Base-by-base conservation (phyloP, 2,113 vertebrate genomes). In the Ciconia stormi region DNA sequence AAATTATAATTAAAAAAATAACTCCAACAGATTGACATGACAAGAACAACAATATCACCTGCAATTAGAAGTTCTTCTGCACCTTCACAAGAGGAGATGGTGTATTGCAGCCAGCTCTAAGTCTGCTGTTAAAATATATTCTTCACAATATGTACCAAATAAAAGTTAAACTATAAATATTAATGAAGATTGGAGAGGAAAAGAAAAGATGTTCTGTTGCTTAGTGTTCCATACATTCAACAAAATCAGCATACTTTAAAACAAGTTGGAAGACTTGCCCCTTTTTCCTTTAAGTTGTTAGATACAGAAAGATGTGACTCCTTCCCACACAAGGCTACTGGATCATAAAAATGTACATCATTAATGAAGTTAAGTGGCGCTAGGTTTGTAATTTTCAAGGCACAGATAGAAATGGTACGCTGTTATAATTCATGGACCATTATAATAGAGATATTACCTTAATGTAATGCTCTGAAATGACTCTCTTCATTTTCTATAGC, bases 311-410 rank as follows among this genome's bases (percentile, higher is more conserved):
- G 87, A 96, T 92, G 73, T 85, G 71, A 93, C 69, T 94, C 59
- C 93, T 97, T 97, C 88, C 90, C 82, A 93, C 92, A 94, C 82
- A 96, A 90, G 92, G 86, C 84, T 95, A 95, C 59, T 84, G 78
- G 61, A 94, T 97, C 69, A 95, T 94, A 91, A 96, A 97, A 96
- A 96, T 77, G 92, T 96, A 92, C 63, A 83, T 87, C 76, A 82
- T 94, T 97, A 97, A 94, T 70, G 81, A 97, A 96, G 73, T 97
- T 95, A 97, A 97, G 76, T 89, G 82, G 80, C 73, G 92, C 42
- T 71, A 59, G 36, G 73, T 74, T 93, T 93, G 84, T 85, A 95
- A 95, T 96, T 97, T 97, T 93, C 92, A 87, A 96, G 58, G 70
- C 74, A 95, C 30, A 90, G 87, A 93, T 85, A 95, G 61, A 94